phyloP scores from a whole-genome alignment of 2,113 vertebrate genomes.

The Herpailurus yagouaroundi region DNA sequence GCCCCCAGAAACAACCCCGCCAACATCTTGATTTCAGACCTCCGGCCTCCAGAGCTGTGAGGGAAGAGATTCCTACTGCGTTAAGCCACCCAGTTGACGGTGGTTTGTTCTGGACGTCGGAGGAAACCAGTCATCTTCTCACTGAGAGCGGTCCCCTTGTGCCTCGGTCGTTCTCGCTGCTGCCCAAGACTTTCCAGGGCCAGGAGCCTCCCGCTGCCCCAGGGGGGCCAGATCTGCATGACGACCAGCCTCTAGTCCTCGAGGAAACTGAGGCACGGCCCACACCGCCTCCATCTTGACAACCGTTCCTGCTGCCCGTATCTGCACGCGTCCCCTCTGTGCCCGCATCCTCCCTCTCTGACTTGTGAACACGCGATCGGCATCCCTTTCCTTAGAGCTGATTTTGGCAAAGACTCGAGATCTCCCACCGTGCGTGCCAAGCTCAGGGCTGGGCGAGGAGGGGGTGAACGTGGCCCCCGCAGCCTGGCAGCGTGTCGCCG shows the following conservation, averaged over 20 bases:
- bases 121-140: accelerated
- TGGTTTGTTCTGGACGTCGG: accelerated
- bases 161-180: too few species aligned
- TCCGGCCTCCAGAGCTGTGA: not conserved
- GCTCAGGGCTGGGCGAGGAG: accelerated
- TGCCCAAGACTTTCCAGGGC: not conserved
- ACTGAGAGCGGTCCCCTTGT: too few species aligned
- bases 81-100: not conserved
- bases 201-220: too few species aligned
- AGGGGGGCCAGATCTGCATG: accelerated
- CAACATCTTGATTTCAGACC: not conserved
- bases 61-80: not conserved
- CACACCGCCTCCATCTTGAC: not conserved
- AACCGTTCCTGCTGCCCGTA: too few species aligned
- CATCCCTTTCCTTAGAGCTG: too few species aligned
- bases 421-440: accelerated
- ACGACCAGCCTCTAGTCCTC: not conserved
- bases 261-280: not conserved
- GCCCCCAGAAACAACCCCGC: not conserved
- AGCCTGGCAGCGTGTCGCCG: too few species aligned
- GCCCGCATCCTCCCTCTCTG: accelerated
- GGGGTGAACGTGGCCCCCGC: not conserved
- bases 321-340: not conserved
- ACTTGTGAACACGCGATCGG: not conserved
- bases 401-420: not conserved